These are phyloP conservation scores for Leucoptera coffeella DNA, from an alignment of 2,888 invertebrate species.

Conservation along the genomic window DNA sequence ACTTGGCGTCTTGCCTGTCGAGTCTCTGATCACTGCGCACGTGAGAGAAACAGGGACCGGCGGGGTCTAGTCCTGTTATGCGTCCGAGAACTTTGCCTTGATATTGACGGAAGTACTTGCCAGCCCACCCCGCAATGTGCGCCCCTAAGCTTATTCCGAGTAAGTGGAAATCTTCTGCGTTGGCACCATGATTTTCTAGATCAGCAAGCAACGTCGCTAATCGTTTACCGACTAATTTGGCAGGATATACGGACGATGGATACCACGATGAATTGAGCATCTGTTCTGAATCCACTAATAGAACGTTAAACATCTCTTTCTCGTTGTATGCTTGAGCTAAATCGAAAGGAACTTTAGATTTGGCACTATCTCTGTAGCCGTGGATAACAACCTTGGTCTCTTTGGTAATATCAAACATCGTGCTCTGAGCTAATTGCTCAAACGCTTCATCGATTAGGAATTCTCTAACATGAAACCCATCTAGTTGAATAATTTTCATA, in stretches of 20 bases:
- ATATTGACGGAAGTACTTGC: constrained; percentile 35
- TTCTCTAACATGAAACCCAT: constrained; percentile 15
- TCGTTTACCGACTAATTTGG: constrained; percentile 43
- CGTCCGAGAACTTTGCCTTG: constrained; percentile 28
- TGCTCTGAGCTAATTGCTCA: constrained; percentile 17
- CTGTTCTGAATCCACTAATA: constrained; percentile 37
- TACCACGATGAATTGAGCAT: constrained; percentile 30
- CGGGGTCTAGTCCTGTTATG: constrained; percentile 44
- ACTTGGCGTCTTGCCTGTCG: constrained; percentile 32
- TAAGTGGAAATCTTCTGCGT: constrained; percentile 44
- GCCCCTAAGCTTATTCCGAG: constrained; percentile 56
- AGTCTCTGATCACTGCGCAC: constrained; percentile 32
- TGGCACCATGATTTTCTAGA: constrained; percentile 33
- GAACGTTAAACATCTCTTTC: constrained; percentile 38
- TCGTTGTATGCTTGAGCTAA: constrained; percentile 35
- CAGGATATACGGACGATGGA: constrained; percentile 32
- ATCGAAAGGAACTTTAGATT: constrained; percentile 29
- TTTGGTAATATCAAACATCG: constrained; percentile 32
- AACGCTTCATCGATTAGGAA: constrained; percentile 32
- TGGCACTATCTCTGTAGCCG: constrained; percentile 37
- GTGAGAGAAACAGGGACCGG: constrained; percentile 42
- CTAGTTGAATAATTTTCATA: constrained; percentile 28
- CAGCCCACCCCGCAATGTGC: constrained; percentile 48
- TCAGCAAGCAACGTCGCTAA: constrained; percentile 43
- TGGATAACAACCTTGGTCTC: constrained; percentile 43